Base-by-base conservation (phyloP, 2,888 invertebrate genomes). In the Euzophera pinguis region DNA sequence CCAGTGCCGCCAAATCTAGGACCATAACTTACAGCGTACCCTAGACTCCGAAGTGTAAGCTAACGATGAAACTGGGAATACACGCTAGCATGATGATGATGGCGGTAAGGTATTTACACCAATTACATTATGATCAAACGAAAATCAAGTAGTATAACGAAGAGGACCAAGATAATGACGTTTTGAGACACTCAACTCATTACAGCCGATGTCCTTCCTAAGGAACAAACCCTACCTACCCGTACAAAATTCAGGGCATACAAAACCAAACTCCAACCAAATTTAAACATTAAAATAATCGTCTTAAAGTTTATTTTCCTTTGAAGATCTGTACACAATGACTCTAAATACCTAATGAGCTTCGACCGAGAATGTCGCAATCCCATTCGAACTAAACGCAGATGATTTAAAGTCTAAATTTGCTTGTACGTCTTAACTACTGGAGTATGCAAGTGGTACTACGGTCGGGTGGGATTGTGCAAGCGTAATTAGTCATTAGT, bases 161-260 rank as follows among this genome's bases (percentile, higher is more conserved):
- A 12, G 35, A 39, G 27, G 29, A 78, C 76, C 71, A 69, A 79
- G 81, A 84, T 85, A 86, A 86, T 77, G 81, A 85, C 73, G 81
- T 82, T 84, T 81, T 83, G 82, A 86, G 77, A 79, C 80, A 81
- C 84, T 84, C 85, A 78, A 81, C 85, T 85, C 85, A 86, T 86
- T 87, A 86, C 78, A 73, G 71, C 76, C 83, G 80, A 81, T 85
- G 84, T 82, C 84, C 83, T 83, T 81, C 80, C 81, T 75, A 69
- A 74, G 78, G 79, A 81, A 84, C 42, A 43, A 12, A 27, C 16
- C 32, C 5, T 32, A 69, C 74, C 69, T 69, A 70, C 67, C 71
- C 70, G 75, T 75, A 71, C 71, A 66, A 61, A 66, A 61, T 61
- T 66, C 61, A 65, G 63, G 69, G 63, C 74, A 63, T 76, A 76